phyloP scores from a whole-genome alignment of 2,797 vertebrate species.

The Falco berigora region DNA sequence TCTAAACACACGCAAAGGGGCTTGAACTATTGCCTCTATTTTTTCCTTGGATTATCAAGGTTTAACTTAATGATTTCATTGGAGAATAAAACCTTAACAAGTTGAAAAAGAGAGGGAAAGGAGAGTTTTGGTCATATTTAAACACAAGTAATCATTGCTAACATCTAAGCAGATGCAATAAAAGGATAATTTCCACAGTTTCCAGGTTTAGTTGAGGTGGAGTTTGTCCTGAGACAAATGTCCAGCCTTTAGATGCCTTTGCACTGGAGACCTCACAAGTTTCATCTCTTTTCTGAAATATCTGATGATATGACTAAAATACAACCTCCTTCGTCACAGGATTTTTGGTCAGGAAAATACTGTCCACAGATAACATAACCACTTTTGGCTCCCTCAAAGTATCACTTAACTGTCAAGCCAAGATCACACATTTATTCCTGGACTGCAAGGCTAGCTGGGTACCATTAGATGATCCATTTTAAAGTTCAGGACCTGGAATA shows the following conservation, averaged over 20 bases:
- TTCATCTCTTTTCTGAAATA: background rate
- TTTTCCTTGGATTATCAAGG: background rate
- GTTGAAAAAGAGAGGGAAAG: background rate
- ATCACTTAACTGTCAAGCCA: background rate
- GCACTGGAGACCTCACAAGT: background rate
- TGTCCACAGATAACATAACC: background rate
- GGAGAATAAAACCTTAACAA: background rate
- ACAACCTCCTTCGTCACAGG: background rate
- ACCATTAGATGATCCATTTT: background rate
- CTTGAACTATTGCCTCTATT: background rate
- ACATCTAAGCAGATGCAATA: background rate
- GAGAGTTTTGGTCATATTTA: background rate
- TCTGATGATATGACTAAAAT: background rate
- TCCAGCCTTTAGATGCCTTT: background rate
- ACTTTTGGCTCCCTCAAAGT: background rate
- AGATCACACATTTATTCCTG: background rate
- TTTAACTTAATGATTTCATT: background rate
- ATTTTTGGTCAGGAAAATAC: background rate
- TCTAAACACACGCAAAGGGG: background rate
- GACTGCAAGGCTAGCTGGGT: background rate
- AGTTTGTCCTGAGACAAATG: background rate
- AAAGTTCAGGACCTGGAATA: background rate
- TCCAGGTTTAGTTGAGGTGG: background rate
- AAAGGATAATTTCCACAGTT: background rate
- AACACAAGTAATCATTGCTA: background rate